Conservation (phyloP, 1,140 invertebrate species). For the Physella acuta region DNA sequence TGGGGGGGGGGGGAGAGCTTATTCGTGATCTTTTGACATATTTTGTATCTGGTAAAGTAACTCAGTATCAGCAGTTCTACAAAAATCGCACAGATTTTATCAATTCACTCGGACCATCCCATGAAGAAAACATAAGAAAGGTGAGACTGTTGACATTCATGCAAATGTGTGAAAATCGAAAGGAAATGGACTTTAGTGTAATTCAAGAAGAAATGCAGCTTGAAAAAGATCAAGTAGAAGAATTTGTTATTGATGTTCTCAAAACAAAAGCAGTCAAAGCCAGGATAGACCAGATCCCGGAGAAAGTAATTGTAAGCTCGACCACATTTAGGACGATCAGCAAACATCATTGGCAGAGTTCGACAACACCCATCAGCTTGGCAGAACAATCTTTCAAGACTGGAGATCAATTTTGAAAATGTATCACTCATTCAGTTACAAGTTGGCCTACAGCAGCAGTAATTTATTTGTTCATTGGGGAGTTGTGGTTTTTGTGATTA, state of each 20-base stretch:
- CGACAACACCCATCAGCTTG: constrained; percentile 71
- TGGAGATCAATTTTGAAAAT: constrained; percentile 33
- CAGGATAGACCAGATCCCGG: constrained; percentile 86
- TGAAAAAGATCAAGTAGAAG: constrained; percentile 83
- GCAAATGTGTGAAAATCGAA: constrained; percentile 89
- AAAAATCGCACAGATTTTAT: constrained; percentile 92
- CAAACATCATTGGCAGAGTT: constrained; percentile 89
- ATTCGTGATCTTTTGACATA: constrained; percentile 94
- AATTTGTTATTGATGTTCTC: constrained; percentile 93
- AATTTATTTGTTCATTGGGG: too few relatives aligned
- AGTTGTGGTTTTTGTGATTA: too few relatives aligned
- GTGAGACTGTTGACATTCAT: constrained; percentile 95
- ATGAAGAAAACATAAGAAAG: constrained; percentile 93
- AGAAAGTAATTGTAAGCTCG: constrained; percentile 83
- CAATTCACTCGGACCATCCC: constrained; percentile 71
- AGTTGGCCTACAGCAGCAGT: constrained; percentile 25
- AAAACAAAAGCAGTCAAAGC: constrained; percentile 92
- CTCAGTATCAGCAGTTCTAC: constrained; percentile 88
- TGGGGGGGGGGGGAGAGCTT: constrained; percentile 94
- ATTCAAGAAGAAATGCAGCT: constrained; percentile 88
- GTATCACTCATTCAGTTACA: constrained; percentile 29
- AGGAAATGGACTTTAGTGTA: constrained; percentile 86
- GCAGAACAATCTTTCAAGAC: constrained; percentile 38
- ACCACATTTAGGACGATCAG: constrained; percentile 96
- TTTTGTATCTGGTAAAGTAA: constrained; percentile 91